Conservation (phyloP, 2,113 vertebrate genomes). For the Microcebus tavaratra region DNA sequence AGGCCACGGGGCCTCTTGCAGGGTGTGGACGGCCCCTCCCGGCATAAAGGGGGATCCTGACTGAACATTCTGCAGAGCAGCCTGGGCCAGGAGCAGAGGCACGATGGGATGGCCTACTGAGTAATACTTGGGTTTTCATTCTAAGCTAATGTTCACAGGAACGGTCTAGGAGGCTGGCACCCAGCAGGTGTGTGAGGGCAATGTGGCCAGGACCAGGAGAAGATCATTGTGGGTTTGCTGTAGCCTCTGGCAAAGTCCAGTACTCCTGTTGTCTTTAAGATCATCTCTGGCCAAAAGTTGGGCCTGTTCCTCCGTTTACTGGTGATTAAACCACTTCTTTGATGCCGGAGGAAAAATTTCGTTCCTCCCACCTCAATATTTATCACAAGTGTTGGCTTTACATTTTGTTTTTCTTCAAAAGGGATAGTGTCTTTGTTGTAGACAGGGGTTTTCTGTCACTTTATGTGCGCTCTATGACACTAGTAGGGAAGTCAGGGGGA, state of each 20-base stretch:
- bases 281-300: background rate
- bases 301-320: background rate
- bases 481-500: background rate
- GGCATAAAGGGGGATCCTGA: background rate
- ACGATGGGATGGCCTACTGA: slow-evolving; percentile 29
- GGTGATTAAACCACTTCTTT: background rate
- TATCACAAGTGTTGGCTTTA: background rate
- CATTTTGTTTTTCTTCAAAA: background rate
- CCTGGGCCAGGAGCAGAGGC: background rate
- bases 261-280: background rate
- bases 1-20: background rate
- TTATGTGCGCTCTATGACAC: background rate
- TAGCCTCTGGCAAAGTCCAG: background rate
- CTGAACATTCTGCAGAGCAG: background rate
- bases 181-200: background rate
- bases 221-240: accelerated
- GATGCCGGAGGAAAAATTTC: background rate
- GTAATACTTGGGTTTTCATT: slow-evolving; percentile 32
- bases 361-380: background rate
- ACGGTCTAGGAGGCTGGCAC: background rate
- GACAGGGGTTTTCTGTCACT: background rate
- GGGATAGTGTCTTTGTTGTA: background rate
- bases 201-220: background rate
- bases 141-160: background rate
- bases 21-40: background rate